Conservation (phyloP, 2,888 invertebrate genomes). For the Parnassius mnemosyne region DNA sequence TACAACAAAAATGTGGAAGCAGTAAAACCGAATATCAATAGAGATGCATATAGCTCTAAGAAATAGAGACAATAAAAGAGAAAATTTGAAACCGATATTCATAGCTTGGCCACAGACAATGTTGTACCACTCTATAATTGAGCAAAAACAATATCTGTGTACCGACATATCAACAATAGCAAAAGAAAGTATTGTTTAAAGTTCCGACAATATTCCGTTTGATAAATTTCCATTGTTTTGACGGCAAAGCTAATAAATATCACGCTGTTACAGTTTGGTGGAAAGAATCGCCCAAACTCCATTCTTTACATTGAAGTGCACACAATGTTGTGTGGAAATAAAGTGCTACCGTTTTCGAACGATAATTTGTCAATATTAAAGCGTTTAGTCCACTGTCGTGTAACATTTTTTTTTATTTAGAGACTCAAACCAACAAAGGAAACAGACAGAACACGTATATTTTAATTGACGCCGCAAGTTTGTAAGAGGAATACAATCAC, state of each 20-base stretch:
- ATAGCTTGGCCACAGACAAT: conserved; percentile 53
- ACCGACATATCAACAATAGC: conserved; percentile 52
- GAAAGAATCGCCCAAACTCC: conserved; percentile 37
- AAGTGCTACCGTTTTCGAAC: conserved; percentile 62
- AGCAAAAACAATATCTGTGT: conserved; percentile 70
- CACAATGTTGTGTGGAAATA: conserved; percentile 45
- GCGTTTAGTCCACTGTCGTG: conserved; percentile 42
- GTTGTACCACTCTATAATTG: conserved; percentile 69
- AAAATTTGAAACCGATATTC: conserved; percentile 51
- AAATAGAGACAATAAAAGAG: conserved; percentile 56
- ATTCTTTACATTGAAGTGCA: conserved; percentile 36
- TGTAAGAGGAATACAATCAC: too few relatives aligned
- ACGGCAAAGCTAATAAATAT: conserved; percentile 65
- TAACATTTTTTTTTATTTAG: conserved; percentile 1
- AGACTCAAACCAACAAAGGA: too few relatives aligned
- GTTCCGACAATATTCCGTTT: conserved; percentile 37
- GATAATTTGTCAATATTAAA: conserved; percentile 63
- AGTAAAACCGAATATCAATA: conserved; percentile 55
- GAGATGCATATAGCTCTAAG: conserved; percentile 36
- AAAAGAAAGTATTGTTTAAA: conserved; percentile 44
- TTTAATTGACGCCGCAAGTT: too few relatives aligned
- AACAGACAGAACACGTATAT: too few relatives aligned
- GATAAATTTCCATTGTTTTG: conserved; percentile 44
- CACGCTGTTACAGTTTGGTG: conserved; percentile 57
- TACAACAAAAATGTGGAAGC: conserved; percentile 57